A percentile compares a stretch with the other conserved stretches of the same genome.
Evolutionary conservation across 2,113 vertebrate genomes (phyloP).

Genomic region (Ictalurus furcatus): DNA sequence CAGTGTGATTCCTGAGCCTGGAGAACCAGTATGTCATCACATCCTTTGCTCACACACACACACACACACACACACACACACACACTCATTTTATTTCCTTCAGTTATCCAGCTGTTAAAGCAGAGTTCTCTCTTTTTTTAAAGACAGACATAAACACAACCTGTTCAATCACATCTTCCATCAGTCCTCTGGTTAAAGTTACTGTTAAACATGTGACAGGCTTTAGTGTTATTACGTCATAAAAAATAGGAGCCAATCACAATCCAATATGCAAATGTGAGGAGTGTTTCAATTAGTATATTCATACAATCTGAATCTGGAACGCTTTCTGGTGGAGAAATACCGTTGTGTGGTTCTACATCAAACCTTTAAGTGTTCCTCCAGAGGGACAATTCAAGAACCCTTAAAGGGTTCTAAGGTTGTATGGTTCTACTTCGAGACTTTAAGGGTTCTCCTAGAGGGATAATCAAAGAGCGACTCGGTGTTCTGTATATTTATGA

Average conservation of each 20-base stretch:
- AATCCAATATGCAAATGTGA: not conserved
- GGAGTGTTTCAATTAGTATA: not conserved
- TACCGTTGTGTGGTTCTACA: not conserved
- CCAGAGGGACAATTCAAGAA: not conserved
- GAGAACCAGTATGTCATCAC: slow-evolving; percentile 70
- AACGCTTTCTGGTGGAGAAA: not conserved
- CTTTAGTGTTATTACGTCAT: not conserved
- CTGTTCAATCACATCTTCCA: not conserved
- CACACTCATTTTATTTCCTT: not conserved
- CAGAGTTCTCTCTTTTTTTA: not conserved
- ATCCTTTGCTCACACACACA: not conserved
- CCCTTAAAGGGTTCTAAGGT: not conserved
- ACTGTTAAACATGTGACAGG: not conserved
- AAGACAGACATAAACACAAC: not conserved
- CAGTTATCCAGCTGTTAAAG: not conserved
- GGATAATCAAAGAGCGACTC: not conserved
- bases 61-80: not conserved
- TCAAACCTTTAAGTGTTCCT: not conserved
- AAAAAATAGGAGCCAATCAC: not conserved
- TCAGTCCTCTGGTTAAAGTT: not conserved
- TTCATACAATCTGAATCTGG: not conserved
- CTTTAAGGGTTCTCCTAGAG: not conserved
- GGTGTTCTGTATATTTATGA: not conserved
- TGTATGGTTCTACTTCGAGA: not conserved
- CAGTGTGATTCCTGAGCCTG: slow-evolving; percentile 73